Conservation (phyloP, 2,113 vertebrate species). For the Rhinoderma darwinii region DNA sequence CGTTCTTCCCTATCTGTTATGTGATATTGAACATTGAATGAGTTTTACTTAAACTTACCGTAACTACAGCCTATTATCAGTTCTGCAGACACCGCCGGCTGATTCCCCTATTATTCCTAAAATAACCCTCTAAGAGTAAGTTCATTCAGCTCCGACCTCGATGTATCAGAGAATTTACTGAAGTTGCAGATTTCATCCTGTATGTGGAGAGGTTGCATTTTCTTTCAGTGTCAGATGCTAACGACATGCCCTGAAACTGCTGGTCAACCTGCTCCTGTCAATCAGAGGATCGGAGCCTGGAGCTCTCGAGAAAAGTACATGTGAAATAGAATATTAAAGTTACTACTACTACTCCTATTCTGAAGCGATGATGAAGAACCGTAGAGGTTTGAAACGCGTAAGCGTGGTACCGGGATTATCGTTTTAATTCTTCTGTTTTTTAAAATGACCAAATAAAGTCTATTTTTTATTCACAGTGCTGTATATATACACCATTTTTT, state of each 20-base stretch:
- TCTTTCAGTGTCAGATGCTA: slow-evolving; percentile 65
- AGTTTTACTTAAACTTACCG: neutral
- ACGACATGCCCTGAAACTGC: slow-evolving; percentile 62
- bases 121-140: neutral
- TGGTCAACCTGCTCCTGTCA: slow-evolving; percentile 65
- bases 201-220: slow-evolving; percentile 54
- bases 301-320: slow-evolving; percentile 35
- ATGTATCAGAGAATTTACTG: slow-evolving; percentile 38
- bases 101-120: neutral
- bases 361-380: no score
- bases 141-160: neutral
- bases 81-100: no score
- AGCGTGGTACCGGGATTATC: no score
- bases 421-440: no score
- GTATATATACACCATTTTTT: no score
- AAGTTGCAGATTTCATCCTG: slow-evolving; percentile 51
- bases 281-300: slow-evolving; percentile 54
- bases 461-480: no score
- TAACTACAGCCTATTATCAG: neutral
- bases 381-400: no score
- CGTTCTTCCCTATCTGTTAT: no score
- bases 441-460: no score
- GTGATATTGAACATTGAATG: neutral
- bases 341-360: neutral
- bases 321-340: slow-evolving; percentile 13